A percentile compares a stretch with the other conserved stretches of the same genome.
Conservation (phyloP, 2,888 invertebrate species). For the Tortrix viridana region DNA sequence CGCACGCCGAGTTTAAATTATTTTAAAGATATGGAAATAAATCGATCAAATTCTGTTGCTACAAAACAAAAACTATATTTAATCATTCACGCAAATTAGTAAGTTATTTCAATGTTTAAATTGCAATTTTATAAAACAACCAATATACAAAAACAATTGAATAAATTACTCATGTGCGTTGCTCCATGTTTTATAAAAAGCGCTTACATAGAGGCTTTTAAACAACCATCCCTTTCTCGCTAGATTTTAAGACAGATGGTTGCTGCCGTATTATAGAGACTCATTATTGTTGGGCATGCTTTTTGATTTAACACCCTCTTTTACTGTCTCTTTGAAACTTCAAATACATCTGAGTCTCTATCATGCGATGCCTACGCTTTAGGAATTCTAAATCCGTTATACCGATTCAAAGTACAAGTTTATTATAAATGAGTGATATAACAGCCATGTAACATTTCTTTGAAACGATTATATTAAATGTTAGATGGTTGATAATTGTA, state of each 20-base stretch:
- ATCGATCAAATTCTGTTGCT: background rate
- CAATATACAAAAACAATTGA: conserved; percentile 39
- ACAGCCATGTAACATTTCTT: conserved; percentile 19
- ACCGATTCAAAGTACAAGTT: conserved; percentile 33
- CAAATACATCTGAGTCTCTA: conserved; percentile 16
- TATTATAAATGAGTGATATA: conserved; percentile 31
- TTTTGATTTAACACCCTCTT: background rate
- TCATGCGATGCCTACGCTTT: background rate
- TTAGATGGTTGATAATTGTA: conserved; percentile 23
- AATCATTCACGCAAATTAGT: conserved; percentile 47
- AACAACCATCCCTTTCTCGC: background rate
- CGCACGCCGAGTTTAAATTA: too few relatives aligned
- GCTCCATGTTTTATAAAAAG: conserved; percentile 14
- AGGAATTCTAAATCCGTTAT: conserved; percentile 6
- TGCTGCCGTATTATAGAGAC: conserved; percentile 1
- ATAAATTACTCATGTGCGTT: conserved; percentile 47
- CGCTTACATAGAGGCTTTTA: background rate
- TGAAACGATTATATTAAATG: conserved; percentile 19
- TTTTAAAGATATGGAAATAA: too few relatives aligned
- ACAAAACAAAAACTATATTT: background rate
- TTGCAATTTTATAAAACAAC: background rate
- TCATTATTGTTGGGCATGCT: background rate
- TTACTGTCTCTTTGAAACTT: background rate
- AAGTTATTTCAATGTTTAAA: conserved; percentile 47
- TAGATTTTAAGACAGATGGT: background rate